These are phyloP conservation scores for Zaprionus gabonicus DNA, from an alignment of 1,140 invertebrate genomes.

Conservation along the genomic window DNA sequence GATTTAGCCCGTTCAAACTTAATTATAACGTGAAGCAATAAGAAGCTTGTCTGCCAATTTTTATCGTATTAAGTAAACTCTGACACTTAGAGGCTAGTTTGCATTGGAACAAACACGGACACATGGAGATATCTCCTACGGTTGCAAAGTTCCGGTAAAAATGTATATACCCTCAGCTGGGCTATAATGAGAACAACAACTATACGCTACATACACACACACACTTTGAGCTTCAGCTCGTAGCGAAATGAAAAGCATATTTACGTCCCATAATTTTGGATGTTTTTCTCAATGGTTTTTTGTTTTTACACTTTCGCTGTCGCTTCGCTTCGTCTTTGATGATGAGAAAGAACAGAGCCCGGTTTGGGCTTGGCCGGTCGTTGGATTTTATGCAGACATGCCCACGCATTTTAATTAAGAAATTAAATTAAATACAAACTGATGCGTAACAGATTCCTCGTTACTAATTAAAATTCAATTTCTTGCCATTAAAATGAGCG, in stretches of 20 bases:
- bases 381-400: conserved; percentile 79
- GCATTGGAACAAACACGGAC: too few relatives aligned
- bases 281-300: conserved; percentile 9
- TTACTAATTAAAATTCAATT: conserved; percentile 84
- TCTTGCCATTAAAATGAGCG: conserved; percentile 82
- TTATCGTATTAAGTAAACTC: too few relatives aligned
- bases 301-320: not conserved
- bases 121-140: too few relatives aligned
- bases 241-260: not conserved
- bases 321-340: conserved; percentile 19
- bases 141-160: too few relatives aligned
- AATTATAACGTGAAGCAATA: too few relatives aligned
- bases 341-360: conserved; percentile 7
- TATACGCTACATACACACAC: not conserved
- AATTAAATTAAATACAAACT: conserved; percentile 83
- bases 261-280: conserved; percentile 13
- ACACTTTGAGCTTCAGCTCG: not conserved
- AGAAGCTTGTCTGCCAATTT: too few relatives aligned
- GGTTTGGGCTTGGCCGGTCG: conserved; percentile 40
- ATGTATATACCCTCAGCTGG: too few relatives aligned
- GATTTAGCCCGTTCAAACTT: too few relatives aligned
- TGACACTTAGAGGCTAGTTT: too few relatives aligned
- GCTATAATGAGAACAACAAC: not conserved
- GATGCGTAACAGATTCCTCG: conserved; percentile 82
- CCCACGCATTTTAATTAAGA: conserved; percentile 81